These are phyloP conservation scores for Hylaeus volcanicus DNA, from an alignment of 1,140 invertebrate genomes.

Conservation along the genomic window DNA sequence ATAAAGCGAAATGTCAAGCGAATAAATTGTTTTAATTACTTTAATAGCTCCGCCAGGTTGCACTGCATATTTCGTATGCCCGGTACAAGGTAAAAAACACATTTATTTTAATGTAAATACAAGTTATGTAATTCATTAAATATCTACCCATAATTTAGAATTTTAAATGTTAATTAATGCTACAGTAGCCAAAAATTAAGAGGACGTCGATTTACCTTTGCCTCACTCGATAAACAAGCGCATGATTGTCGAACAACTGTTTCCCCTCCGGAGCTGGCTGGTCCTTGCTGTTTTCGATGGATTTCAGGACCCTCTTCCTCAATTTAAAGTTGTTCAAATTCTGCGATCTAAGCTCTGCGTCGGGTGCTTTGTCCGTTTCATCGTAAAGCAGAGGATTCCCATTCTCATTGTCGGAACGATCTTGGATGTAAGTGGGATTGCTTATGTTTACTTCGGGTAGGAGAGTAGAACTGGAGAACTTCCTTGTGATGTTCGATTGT, in stretches of 20 bases:
- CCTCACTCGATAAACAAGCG: constrained; percentile 73
- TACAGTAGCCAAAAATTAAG: too few species aligned
- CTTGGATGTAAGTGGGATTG: constrained; percentile 45
- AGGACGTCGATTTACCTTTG: constrained; percentile 62
- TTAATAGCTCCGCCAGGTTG: background rate
- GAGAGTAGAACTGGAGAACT: constrained; percentile 21
- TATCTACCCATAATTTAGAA: too few species aligned
- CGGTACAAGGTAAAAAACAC: too few species aligned
- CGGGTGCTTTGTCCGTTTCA: constrained; percentile 22
- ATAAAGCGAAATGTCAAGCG: background rate
- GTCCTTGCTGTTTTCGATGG: constrained; percentile 50
- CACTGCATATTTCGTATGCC: background rate
- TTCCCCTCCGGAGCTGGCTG: constrained; percentile 58
- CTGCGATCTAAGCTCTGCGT: constrained; percentile 65
- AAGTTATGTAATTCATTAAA: background rate
- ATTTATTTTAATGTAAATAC: background rate
- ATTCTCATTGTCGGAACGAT: constrained; percentile 57
- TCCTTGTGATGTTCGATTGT: constrained; percentile 38
- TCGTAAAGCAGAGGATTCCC: constrained; percentile 30
- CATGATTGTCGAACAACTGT: constrained; percentile 73
- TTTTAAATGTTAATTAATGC: background rate
- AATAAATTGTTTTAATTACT: background rate
- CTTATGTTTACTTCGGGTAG: constrained; percentile 32
- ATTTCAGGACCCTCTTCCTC: constrained; percentile 66
- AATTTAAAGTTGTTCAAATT: constrained; percentile 73